Conservation (phyloP, 1,140 invertebrate genomes). For the Zophobas morio region DNA sequence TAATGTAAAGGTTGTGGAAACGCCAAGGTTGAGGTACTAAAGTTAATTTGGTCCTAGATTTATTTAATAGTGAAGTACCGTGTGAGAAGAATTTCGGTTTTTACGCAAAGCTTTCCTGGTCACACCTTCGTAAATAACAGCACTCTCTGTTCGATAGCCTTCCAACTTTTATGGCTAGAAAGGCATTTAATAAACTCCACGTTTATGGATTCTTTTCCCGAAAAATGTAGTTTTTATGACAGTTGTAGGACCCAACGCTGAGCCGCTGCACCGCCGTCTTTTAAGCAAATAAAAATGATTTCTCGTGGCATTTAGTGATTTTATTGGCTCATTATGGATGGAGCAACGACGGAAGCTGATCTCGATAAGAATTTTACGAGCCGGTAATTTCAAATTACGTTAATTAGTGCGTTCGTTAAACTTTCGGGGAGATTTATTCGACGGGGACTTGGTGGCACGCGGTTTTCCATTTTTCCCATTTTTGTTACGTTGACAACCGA, state of each 20-base stretch:
- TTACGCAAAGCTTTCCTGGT: too few species aligned
- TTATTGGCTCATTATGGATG: conserved; percentile 34
- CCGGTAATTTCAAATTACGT: conserved; percentile 34
- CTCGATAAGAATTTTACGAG: conserved; percentile 37
- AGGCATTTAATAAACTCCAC: background rate
- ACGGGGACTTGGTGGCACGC: background rate
- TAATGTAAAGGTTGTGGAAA: too few species aligned
- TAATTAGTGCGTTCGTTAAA: conserved; percentile 35
- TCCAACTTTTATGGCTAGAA: background rate
- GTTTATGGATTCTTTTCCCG: too few species aligned
- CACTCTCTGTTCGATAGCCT: too few species aligned
- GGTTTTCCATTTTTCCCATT: background rate
- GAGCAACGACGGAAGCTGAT: conserved; percentile 29
- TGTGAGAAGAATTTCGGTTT: too few species aligned
- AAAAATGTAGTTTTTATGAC: too few species aligned
- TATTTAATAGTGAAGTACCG: too few species aligned
- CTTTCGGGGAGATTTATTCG: conserved; percentile 15
- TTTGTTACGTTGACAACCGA: background rate
- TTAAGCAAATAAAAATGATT: conserved; percentile 37
- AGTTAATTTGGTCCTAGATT: too few species aligned
- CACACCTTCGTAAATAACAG: too few species aligned
- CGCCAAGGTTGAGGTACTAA: too few species aligned
- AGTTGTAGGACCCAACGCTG: too few species aligned
- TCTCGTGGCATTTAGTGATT: conserved; percentile 27
- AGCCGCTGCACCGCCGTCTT: background rate